Evolutionary conservation across 2,113 vertebrate genomes (phyloP).

Genomic region (Haplochromis vanheusdeni): DNA sequence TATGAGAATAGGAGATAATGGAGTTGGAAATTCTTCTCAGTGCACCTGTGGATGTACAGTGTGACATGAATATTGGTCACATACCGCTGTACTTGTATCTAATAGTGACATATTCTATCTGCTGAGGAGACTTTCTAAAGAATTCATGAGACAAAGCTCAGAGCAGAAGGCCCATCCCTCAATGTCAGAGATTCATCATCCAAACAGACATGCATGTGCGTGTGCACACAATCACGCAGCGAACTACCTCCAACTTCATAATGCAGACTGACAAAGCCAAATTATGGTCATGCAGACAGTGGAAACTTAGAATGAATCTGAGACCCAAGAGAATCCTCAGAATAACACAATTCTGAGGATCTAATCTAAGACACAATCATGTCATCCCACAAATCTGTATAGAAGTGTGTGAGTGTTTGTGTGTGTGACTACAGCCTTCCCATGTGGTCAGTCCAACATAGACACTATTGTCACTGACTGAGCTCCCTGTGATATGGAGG

Average conservation of each 20-base stretch:
- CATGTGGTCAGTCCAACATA: conserved; percentile 44
- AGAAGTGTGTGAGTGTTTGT: neutral
- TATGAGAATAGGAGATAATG: neutral
- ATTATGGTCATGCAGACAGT: neutral
- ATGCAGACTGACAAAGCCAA: conserved; percentile 28
- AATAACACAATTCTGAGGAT: neutral
- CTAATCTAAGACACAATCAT: neutral
- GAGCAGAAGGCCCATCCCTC: conserved; percentile 43
- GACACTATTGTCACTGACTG: conserved; percentile 27
- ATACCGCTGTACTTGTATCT: conserved; percentile 1
- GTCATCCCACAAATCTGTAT: neutral
- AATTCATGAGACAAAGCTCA: conserved; percentile 55
- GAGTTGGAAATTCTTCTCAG: neutral
- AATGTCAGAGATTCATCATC: conserved; percentile 40
- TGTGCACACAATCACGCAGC: neutral
- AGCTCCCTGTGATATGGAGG: conserved; percentile 44
- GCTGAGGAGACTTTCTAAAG: conserved; percentile 24
- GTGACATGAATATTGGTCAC: conserved; percentile 13
- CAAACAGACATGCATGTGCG: neutral
- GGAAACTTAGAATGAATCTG: neutral
- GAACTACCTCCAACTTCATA: conserved; percentile 11
- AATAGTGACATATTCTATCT: neutral
- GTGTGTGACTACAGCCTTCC: conserved; percentile 11
- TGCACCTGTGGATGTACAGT: neutral
- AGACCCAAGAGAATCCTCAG: conserved; percentile 9